Evolutionary conservation across 2,113 vertebrate genomes (phyloP).

Genomic region (Capricornis sumatraensis): DNA sequence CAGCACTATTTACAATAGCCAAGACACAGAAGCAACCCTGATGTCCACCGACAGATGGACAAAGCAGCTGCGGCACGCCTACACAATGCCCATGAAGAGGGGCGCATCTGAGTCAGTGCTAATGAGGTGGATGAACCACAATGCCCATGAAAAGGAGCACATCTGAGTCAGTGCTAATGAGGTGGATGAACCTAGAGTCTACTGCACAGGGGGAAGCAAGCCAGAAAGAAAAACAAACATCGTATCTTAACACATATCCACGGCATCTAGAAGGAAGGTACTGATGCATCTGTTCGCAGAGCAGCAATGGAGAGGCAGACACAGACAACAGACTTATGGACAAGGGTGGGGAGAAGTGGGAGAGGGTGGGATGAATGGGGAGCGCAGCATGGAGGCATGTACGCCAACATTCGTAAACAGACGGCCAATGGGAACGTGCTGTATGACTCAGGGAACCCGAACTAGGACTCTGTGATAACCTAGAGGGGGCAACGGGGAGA

Average conservation of each 20-base stretch:
- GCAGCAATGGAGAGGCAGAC: neutral
- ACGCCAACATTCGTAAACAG: rapidly evolving
- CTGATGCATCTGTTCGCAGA: neutral
- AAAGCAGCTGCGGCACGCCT: neutral
- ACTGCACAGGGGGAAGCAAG: neutral
- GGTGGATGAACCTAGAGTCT: neutral
- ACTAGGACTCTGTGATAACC: neutral
- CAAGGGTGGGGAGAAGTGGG: neutral
- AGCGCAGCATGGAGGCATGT: rapidly evolving
- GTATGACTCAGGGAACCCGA: neutral
- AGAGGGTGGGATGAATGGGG: neutral
- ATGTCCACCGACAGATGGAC: neutral
- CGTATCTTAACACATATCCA: neutral
- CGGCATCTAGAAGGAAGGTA: neutral
- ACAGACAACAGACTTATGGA: neutral
- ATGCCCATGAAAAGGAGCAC: neutral
- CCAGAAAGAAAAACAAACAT: neutral
- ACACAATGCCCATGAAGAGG: neutral
- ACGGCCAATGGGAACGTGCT: neutral
- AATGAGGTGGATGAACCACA: neutral
- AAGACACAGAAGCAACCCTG: neutral
- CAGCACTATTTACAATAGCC: neutral
- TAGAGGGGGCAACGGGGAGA: neutral
- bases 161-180: neutral
- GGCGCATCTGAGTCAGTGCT: neutral